Evolutionary conservation across 2,113 vertebrate species (phyloP).

Genomic region (Malurus alboscapulatus): DNA sequence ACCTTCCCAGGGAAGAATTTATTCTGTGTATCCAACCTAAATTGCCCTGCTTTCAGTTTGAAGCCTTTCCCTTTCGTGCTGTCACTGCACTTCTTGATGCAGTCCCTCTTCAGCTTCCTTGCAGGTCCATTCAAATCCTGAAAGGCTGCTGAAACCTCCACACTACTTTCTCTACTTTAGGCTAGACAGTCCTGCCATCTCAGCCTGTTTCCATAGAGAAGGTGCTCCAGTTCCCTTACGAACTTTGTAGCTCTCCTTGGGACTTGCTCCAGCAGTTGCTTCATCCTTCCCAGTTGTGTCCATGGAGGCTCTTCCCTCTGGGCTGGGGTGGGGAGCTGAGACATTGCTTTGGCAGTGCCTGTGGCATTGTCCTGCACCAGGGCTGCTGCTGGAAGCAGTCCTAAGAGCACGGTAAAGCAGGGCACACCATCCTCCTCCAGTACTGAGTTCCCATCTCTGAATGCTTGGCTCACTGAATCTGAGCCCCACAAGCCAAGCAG

Average conservation of each 20-base stretch:
- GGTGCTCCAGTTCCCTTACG: background rate
- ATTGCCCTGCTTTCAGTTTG: background rate
- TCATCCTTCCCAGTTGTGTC: background rate
- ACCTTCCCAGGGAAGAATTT: background rate
- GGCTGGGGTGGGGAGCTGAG: background rate
- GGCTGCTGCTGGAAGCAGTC: background rate
- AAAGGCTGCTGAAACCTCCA: background rate
- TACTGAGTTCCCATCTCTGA: background rate
- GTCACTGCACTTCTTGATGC: background rate
- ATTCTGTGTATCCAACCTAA: background rate
- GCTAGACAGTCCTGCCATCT: background rate
- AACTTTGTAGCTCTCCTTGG: background rate
- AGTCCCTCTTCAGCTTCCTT: background rate
- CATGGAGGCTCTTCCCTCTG: background rate
- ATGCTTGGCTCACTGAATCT: background rate
- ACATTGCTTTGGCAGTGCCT: no score
- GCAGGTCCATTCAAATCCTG: background rate
- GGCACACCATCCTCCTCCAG: background rate
- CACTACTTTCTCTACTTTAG: background rate
- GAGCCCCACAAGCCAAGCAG: fast-evolving
- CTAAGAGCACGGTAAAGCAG: background rate
- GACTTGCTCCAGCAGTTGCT: background rate
- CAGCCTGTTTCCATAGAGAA: background rate
- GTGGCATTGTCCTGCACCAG: fast-evolving
- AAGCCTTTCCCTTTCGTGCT: background rate